Conservation (phyloP, 2,888 invertebrate genomes). For the Cepaea hortensis region DNA sequence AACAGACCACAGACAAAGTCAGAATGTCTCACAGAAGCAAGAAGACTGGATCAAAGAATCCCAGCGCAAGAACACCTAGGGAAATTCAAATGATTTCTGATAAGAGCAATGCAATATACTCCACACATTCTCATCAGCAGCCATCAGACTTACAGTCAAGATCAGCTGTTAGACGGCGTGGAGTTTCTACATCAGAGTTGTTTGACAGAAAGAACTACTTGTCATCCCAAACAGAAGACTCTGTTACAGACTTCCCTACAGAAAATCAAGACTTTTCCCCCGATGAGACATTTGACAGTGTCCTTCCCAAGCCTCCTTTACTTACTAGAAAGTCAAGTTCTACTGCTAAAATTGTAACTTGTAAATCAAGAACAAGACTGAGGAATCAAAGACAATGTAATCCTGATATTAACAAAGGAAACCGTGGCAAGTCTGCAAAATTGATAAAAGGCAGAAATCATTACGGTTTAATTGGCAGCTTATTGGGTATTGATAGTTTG, state of each 20-base stretch:
- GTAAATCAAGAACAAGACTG: slow-evolving; percentile 1
- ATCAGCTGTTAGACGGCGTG: not conserved
- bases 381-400: not conserved
- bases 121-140: not conserved
- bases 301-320: slow-evolving; percentile 10
- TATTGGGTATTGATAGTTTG: not conserved
- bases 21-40: not conserved
- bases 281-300: not conserved
- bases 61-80: not conserved
- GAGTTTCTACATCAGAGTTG: not conserved
- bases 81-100: not conserved
- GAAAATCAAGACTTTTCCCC: not conserved
- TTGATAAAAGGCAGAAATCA: not conserved
- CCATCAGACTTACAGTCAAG: not conserved
- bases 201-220: not conserved
- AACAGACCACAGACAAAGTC: not conserved
- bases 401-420: not conserved
- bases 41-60: not conserved
- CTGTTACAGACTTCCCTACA: slow-evolving; percentile 19
- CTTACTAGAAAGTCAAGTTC: not conserved
- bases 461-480: not conserved
- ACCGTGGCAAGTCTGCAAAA: not conserved
- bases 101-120: not conserved
- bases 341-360: not conserved
- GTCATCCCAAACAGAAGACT: slow-evolving; percentile 21